Evolutionary conservation across 2,797 vertebrate genomes (phyloP).

Genomic region (Enteromius afrohamiltoni): DNA sequence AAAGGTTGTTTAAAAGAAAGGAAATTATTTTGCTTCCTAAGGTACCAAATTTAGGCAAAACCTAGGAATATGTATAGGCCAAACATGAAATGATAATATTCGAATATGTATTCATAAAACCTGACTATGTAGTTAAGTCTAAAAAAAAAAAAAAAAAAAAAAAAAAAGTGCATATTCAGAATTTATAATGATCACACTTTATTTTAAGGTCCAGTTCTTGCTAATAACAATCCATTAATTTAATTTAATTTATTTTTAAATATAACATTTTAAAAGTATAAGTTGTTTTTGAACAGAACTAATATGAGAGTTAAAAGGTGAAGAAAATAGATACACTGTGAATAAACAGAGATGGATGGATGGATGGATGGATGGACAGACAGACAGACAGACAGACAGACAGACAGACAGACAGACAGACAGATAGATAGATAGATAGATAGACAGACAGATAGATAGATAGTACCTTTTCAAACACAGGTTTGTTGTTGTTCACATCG

Average conservation of each 20-base stretch:
- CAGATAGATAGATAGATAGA: no score
- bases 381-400: background rate
- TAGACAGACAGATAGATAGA: background rate
- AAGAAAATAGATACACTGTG: background rate
- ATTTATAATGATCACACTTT: background rate
- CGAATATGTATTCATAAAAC: background rate
- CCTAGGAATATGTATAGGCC: background rate
- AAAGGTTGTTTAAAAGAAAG: background rate
- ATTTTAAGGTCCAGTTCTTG: background rate
- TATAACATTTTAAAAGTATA: background rate
- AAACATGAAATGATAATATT: background rate
- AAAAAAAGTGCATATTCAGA: background rate
- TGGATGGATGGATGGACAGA: background rate
- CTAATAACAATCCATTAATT: background rate
- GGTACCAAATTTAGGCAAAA: background rate
- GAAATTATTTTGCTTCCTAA: background rate
- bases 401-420: no score
- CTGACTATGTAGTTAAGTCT: background rate
- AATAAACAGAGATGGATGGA: background rate
- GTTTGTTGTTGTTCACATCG: conserved; percentile 92
- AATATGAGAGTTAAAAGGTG: background rate
- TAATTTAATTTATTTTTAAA: background rate
- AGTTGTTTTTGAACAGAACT: conserved; percentile 5
- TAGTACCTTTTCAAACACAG: conserved; percentile 87
- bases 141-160: background rate